These are phyloP conservation scores for Galeruca laticollis DNA, from an alignment of 2,888 invertebrate genomes.

Conservation along the genomic window DNA sequence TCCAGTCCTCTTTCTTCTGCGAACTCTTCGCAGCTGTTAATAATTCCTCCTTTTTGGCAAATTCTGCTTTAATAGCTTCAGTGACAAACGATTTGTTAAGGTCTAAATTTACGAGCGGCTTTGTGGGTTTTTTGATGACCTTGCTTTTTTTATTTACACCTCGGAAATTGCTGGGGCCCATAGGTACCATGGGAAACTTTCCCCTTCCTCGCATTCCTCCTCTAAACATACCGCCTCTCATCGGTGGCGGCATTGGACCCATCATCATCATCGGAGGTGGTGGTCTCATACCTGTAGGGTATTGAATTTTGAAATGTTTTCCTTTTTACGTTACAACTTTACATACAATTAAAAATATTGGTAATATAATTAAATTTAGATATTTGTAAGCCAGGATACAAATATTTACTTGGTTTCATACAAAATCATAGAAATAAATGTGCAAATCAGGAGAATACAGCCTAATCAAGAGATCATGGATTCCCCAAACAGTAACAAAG, in stretches of 20 bases:
- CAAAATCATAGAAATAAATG: no score
- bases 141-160: conserved; percentile 58
- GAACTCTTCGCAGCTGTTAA: conserved; percentile 66
- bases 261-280: conserved; percentile 59
- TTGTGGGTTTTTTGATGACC: conserved; percentile 56
- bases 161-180: conserved; percentile 47
- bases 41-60: conserved; percentile 67
- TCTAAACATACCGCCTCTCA: conserved; percentile 53
- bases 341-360: no score
- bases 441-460: no score
- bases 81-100: conserved; percentile 73
- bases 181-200: conserved; percentile 41
- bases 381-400: no score
- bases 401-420: no score
- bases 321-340: no score
- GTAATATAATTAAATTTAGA: no score
- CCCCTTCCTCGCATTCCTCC: conserved; percentile 50
- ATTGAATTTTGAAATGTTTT: background rate
- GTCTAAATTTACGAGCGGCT: conserved; percentile 58
- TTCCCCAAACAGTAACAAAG: no score
- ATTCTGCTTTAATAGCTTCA: conserved; percentile 69
- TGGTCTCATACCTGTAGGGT: conserved; percentile 51
- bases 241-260: conserved; percentile 51
- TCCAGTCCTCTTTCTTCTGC: conserved; percentile 71
- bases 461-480: no score